phyloP scores from a whole-genome alignment of 2,113 vertebrate genomes.

The Penelope pileata region DNA sequence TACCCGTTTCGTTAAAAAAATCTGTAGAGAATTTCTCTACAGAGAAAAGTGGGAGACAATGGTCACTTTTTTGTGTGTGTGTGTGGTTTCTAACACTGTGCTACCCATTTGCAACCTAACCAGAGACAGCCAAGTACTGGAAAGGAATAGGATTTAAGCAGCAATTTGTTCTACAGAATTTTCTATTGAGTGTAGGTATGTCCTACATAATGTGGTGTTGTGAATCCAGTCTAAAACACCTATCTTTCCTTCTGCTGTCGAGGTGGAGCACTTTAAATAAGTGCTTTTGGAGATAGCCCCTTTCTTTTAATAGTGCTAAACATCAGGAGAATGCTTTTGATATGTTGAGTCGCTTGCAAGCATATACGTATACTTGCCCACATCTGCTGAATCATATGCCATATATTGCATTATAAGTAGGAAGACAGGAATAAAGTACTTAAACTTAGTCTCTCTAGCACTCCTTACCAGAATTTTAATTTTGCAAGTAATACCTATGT shows the following conservation, averaged over 20 bases:
- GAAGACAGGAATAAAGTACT: not conserved
- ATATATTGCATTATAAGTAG: not conserved
- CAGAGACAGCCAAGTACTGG: not conserved
- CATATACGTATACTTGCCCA: not conserved
- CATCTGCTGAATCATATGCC: not conserved
- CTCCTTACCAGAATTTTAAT: not conserved
- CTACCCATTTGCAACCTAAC: rapidly evolving
- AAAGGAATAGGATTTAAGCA: not conserved
- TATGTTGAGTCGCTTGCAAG: not conserved
- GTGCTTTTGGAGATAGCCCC: not conserved
- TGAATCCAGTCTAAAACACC: not conserved
- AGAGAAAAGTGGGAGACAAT: not conserved
- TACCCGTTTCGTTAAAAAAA: not conserved
- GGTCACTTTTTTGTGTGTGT: not conserved
- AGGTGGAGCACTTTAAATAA: not conserved
- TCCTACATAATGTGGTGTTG: rapidly evolving
- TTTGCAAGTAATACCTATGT: not conserved
- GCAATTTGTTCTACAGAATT: not conserved
- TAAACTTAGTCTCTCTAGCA: no score
- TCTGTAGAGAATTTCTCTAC: not conserved
- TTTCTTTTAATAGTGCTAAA: not conserved
- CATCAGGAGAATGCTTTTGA: not conserved
- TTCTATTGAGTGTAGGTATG: not conserved
- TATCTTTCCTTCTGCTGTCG: not conserved
- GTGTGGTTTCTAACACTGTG: rapidly evolving